A percentile compares a stretch with the other conserved stretches of the same genome.
These are phyloP conservation scores for Trachelus tabidus DNA, from an alignment of 2,888 invertebrate species.

Conservation along the genomic window DNA sequence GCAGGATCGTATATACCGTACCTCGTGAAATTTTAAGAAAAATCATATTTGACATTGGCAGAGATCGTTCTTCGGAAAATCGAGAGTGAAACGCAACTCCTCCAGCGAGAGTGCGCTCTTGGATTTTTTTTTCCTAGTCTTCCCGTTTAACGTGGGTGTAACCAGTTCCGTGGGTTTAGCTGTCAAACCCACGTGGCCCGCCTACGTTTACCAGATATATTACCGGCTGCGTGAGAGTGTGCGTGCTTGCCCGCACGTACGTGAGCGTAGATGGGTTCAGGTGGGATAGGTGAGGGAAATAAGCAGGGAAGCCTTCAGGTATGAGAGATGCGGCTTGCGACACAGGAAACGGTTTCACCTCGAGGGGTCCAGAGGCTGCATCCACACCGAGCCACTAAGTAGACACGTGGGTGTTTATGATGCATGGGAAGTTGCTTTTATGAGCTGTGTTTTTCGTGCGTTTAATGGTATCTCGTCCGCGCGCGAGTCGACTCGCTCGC, in stretches of 20 bases:
- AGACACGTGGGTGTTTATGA: slow-evolving; percentile 51
- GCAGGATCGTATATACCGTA: background rate
- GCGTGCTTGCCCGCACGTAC: slow-evolving; percentile 12
- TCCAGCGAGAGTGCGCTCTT: background rate
- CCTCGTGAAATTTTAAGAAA: background rate
- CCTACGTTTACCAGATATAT: slow-evolving; percentile 58
- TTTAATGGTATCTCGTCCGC: slow-evolving; percentile 33
- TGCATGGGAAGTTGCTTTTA: slow-evolving; percentile 47
- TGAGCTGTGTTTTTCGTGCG: slow-evolving; percentile 47
- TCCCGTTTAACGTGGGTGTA: slow-evolving; percentile 53
- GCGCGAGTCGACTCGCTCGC: background rate
- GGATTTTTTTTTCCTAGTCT: no score
- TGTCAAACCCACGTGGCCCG: slow-evolving; percentile 65
- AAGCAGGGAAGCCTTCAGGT: slow-evolving; percentile 32
- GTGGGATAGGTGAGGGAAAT: slow-evolving; percentile 11
- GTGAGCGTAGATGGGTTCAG: background rate
- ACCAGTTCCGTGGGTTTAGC: slow-evolving; percentile 63
- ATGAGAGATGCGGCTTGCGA: slow-evolving; percentile 56
- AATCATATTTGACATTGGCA: background rate
- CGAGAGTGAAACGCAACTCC: background rate
- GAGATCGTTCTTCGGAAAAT: background rate
- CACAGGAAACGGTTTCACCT: slow-evolving; percentile 61
- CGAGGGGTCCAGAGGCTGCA: slow-evolving; percentile 33
- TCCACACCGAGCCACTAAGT: slow-evolving; percentile 23
- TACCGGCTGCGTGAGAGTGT: slow-evolving; percentile 34